Conservation (phyloP, 2,113 vertebrate genomes). For the Nothocercus julius region DNA sequence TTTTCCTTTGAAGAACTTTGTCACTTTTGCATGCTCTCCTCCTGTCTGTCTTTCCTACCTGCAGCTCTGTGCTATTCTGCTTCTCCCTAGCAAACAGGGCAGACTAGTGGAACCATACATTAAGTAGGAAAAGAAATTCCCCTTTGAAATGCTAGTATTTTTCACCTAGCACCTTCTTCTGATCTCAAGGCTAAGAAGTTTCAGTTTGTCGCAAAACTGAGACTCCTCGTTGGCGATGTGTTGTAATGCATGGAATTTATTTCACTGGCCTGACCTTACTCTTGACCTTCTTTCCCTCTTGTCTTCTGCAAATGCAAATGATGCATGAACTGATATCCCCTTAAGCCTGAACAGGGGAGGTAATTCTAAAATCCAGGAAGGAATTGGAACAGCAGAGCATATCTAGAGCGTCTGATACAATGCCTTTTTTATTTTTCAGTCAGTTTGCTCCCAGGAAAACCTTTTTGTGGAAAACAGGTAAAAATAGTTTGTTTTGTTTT, state of each 20-base stretch:
- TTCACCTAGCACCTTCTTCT: not conserved
- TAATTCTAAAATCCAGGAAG: slow-evolving; percentile 69
- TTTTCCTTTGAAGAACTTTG: slow-evolving; percentile 20
- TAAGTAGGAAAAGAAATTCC: not conserved
- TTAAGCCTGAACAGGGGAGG: slow-evolving; percentile 67
- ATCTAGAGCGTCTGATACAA: slow-evolving; percentile 75
- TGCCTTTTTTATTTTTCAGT: slow-evolving; percentile 82
- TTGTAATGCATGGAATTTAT: slow-evolving; percentile 56
- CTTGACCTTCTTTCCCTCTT: slow-evolving; percentile 38
- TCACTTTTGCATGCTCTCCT: slow-evolving; percentile 50
- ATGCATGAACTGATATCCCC: slow-evolving; percentile 59
- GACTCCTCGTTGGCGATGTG: not conserved
- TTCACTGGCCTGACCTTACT: slow-evolving; percentile 62
- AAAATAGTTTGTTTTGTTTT: slow-evolving; percentile 56
- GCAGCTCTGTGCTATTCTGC: slow-evolving; percentile 30
- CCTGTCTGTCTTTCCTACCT: slow-evolving; percentile 32
- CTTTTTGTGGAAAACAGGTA: slow-evolving; percentile 90
- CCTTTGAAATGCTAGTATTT: not conserved
- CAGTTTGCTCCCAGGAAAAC: slow-evolving; percentile 86
- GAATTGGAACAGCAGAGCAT: slow-evolving; percentile 51
- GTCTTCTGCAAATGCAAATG: slow-evolving; percentile 60
- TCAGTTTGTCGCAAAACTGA: slow-evolving; percentile 47
- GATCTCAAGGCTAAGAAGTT: not conserved
- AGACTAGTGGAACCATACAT: not conserved
- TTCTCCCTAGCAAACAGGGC: slow-evolving; percentile 5